Base-by-base conservation (phyloP, 2,888 invertebrate species). In the Hirudinaria manillensis region DNA sequence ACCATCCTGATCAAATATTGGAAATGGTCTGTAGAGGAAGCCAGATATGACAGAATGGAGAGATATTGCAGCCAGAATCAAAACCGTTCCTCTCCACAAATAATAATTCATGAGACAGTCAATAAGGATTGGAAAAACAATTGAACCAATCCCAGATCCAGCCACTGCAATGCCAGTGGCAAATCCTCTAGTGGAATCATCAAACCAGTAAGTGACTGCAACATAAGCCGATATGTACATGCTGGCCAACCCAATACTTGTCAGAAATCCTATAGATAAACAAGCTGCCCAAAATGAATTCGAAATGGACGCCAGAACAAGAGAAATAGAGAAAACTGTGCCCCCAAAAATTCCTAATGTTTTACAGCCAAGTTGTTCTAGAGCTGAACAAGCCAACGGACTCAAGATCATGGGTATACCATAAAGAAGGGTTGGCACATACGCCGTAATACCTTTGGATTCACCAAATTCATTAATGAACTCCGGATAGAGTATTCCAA, bases 131-230 rank as follows among this genome's bases (percentile, higher is more conserved):
- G 81, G 80, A 75, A 81, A 81, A 29, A 77, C 75, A 68, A 81
- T 76, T 16, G 79, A 77, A 27, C 81, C 81, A 16, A 81, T 70
- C 0, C 81, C 81, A 36, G 81, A 81, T 21, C 81, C 81, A 27
- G 79, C 78, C 6, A 81, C 80, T 19, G 81, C 81, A 13, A 81
- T 72, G 2, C 80, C 81, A 6, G 79, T 80, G 0, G 80, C 80
- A 27, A 80, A 74, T 10, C 80, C 80, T 72, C 80, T 71, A 36
- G n/a, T 73, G 16, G 76, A 56, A 55, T 78, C 77, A 75, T 80
- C 80, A 76, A 80, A 80, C 67, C 80, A 78, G 66, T 70, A 76
- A 3, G 80, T 79, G 27, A 80, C 80, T 13, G 77, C 76, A 34
- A 80, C 70, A 36, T 80, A 45, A 19, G 80, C 56, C 24, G 80